phyloP scores from a whole-genome alignment of 2,888 invertebrate species.

The Caenorhabditis sinica region DNA sequence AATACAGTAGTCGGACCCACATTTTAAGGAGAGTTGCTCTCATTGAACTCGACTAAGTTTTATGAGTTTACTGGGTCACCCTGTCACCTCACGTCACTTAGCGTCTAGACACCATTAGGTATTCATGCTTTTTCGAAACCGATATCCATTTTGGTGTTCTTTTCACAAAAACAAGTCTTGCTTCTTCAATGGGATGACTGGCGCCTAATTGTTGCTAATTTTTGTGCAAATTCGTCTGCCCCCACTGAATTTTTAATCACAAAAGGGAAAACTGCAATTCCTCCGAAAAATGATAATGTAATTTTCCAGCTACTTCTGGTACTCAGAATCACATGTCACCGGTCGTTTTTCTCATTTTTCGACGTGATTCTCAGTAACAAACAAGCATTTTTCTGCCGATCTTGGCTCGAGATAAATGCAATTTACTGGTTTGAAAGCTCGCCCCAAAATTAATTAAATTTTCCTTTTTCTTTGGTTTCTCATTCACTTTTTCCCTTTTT shows the following conservation, averaged over 20 bases:
- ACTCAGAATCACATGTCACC: slow-evolving; percentile 32
- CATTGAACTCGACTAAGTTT: not conserved
- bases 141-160: not conserved
- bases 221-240: slow-evolving; percentile 6
- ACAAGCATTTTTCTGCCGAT: slow-evolving; percentile 50
- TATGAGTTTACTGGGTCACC: not conserved
- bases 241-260: slow-evolving; percentile 15
- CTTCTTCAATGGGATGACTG: slow-evolving; percentile 9
- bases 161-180: slow-evolving; percentile 11
- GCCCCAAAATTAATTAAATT: slow-evolving; percentile 53
- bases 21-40: not conserved
- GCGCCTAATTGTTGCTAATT: slow-evolving; percentile 40
- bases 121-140: slow-evolving; percentile 46
- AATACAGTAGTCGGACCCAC: not conserved
- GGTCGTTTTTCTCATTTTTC: not conserved
- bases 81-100: slow-evolving; percentile 44
- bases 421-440: slow-evolving; percentile 55
- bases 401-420: slow-evolving; percentile 60
- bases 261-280: not conserved
- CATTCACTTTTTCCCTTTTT: not conserved
- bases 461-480: slow-evolving; percentile 25
- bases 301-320: slow-evolving; percentile 8
- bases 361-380: slow-evolving; percentile 35
- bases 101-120: slow-evolving; percentile 37
- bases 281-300: not conserved